Evolutionary conservation across 2,797 vertebrate species (phyloP).

Genomic region (Mormyrus hasselquistii): DNA sequence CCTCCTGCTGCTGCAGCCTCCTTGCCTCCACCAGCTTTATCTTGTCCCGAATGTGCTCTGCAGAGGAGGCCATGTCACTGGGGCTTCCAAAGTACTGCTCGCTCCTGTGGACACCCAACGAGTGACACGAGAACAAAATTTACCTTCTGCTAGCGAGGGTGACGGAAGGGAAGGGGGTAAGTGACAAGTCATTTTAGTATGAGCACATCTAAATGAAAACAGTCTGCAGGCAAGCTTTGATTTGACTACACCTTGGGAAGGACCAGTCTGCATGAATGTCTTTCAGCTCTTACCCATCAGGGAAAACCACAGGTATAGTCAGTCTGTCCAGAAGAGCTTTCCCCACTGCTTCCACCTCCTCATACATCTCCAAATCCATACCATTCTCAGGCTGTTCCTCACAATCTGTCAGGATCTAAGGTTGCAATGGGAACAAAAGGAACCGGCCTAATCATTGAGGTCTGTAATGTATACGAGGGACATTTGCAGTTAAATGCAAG

Average conservation of each 20-base stretch:
- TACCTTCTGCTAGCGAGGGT: neutral
- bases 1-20: slow-evolving; percentile 61
- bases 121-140: neutral
- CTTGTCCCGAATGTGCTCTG: slow-evolving; percentile 85
- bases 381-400: slow-evolving; percentile 64
- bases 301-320: slow-evolving; percentile 86
- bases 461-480: neutral
- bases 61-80: slow-evolving; percentile 82
- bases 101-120: slow-evolving; percentile 60
- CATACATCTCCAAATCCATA: slow-evolving; percentile 71
- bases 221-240: neutral
- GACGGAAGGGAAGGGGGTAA: neutral
- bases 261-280: neutral
- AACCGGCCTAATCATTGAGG: slow-evolving; percentile 24
- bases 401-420: slow-evolving; percentile 71
- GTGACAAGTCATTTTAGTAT: neutral
- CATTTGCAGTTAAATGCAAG: neutral
- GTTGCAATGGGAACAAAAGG: neutral
- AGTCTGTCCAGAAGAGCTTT: slow-evolving; percentile 89
- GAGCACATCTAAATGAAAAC: neutral
- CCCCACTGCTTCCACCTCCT: slow-evolving; percentile 84
- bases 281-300: slow-evolving; percentile 79
- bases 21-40: slow-evolving; percentile 88
- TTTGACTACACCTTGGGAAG: neutral
- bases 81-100: slow-evolving; percentile 94